Evolutionary conservation across 2,888 invertebrate species (phyloP).

Genomic region (Drosophila rubida): DNA sequence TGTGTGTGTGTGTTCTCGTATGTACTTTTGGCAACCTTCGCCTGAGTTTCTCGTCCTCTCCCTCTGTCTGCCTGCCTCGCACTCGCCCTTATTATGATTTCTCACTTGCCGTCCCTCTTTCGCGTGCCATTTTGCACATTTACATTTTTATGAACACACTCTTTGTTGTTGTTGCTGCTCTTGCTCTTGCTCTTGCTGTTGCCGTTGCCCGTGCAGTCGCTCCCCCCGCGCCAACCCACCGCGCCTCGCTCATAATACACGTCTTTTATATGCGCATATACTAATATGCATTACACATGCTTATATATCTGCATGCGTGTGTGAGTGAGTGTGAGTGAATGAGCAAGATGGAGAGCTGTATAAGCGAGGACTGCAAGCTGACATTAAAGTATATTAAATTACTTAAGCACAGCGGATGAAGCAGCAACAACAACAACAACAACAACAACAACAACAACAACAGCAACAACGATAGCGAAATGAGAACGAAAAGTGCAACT

Average conservation of each 20-base stretch:
- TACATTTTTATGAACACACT: conserved; percentile 76
- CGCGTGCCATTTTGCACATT: conserved; percentile 69
- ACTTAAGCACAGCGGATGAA: conserved; percentile 60
- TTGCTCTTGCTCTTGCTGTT: conserved; percentile 3
- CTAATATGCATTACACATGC: conserved; percentile 72
- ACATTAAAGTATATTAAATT: conserved; percentile 78
- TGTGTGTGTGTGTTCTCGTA: conserved; percentile 9
- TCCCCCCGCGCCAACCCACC: no score
- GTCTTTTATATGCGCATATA: conserved; percentile 78
- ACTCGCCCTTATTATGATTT: conserved; percentile 60
- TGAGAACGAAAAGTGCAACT: conserved; percentile 25
- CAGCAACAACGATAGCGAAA: conserved; percentile 17
- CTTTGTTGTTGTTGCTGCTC: conserved; percentile 22
- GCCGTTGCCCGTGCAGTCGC: conserved; percentile 20
- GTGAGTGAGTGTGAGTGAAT: conserved; percentile 1
- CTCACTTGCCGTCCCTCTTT: conserved; percentile 48
- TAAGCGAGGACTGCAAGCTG: conserved; percentile 31
- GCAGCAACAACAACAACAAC: conserved; percentile 27
- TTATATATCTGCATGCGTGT: conserved; percentile 22
- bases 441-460: conserved; percentile 29
- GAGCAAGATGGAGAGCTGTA: conserved; percentile 17
- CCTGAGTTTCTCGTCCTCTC: conserved; percentile 20
- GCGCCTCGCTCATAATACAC: conserved; percentile 60
- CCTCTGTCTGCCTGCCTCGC: conserved; percentile 23
- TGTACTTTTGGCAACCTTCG: conserved; percentile 56